phyloP scores from a whole-genome alignment of 2,113 vertebrate species.

The Himantopus leucocephalus region DNA sequence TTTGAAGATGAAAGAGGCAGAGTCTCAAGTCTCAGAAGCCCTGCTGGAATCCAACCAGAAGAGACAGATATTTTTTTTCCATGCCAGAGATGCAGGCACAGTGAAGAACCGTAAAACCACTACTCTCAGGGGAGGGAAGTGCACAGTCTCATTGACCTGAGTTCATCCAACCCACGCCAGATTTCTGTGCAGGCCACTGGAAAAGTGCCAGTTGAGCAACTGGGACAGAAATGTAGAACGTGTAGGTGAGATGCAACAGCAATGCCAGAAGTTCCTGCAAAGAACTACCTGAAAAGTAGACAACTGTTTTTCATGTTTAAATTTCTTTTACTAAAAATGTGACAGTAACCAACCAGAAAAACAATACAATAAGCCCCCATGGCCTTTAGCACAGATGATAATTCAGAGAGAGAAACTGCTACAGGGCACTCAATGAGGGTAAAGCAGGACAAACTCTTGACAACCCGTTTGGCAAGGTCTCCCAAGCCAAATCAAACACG shows the following conservation, averaged over 20 bases:
- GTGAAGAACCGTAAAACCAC: not conserved
- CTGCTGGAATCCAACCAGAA: conserved; percentile 13
- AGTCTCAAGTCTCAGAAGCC: not conserved
- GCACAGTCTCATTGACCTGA: not conserved
- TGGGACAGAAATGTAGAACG: not conserved
- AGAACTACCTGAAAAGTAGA: not conserved
- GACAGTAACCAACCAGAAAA: not conserved
- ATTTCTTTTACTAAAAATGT: not conserved
- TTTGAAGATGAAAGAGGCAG: conserved; percentile 16
- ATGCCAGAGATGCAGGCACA: not conserved
- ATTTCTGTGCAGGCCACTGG: not conserved
- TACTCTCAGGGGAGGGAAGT: not conserved
- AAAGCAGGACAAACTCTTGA: not conserved
- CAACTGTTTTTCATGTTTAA: not conserved
- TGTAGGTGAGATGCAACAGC: not conserved
- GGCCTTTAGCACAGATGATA: fast-evolving
- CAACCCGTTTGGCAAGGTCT: not conserved
- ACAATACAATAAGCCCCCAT: not conserved
- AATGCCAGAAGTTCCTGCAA: not conserved
- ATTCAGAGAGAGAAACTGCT: not conserved
- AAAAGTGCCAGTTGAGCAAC: not conserved
- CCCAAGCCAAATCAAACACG: not conserved
- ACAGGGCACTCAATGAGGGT: not conserved
- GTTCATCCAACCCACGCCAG: not conserved
- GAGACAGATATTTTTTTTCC: not conserved